These are phyloP conservation scores for Galerucella nymphaeae DNA, from an alignment of 2,888 invertebrate species.

Conservation along the genomic window DNA sequence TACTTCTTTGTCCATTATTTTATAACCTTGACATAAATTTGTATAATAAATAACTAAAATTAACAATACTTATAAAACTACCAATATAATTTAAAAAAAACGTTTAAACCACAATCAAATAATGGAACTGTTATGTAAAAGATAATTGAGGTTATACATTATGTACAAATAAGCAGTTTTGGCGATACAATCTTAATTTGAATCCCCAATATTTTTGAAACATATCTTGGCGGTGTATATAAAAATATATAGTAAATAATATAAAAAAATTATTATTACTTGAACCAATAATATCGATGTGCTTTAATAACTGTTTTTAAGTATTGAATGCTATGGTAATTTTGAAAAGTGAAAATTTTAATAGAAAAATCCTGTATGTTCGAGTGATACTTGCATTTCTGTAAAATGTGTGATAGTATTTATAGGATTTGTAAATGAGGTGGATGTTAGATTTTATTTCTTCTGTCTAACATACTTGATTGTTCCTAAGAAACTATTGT, in stretches of 20 bases:
- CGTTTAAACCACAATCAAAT: too few relatives aligned
- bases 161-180: too few relatives aligned
- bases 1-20: too few relatives aligned
- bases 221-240: conserved; percentile 15
- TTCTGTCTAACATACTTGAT: conserved; percentile 50
- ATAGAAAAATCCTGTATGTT: conserved; percentile 50
- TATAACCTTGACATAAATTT: too few relatives aligned
- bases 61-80: too few relatives aligned
- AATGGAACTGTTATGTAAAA: too few relatives aligned
- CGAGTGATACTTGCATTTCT: conserved; percentile 62
- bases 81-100: too few relatives aligned
- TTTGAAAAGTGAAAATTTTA: conserved; percentile 16
- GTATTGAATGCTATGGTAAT: conserved; percentile 8
- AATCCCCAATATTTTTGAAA: conserved; percentile 18
- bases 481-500: conserved; percentile 52
- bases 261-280: neutral
- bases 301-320: conserved; percentile 14
- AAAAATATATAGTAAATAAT: neutral
- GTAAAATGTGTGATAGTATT: conserved; percentile 64
- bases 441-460: conserved; percentile 44
- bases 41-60: too few relatives aligned
- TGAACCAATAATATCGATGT: conserved; percentile 16
- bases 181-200: too few relatives aligned
- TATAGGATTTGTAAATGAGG: conserved; percentile 56
- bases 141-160: too few relatives aligned